Evolutionary conservation across 2,113 vertebrate species (phyloP), one percentile per base, ranked within the genome.

Genomic region (Phylloscopus whistleri): DNA sequence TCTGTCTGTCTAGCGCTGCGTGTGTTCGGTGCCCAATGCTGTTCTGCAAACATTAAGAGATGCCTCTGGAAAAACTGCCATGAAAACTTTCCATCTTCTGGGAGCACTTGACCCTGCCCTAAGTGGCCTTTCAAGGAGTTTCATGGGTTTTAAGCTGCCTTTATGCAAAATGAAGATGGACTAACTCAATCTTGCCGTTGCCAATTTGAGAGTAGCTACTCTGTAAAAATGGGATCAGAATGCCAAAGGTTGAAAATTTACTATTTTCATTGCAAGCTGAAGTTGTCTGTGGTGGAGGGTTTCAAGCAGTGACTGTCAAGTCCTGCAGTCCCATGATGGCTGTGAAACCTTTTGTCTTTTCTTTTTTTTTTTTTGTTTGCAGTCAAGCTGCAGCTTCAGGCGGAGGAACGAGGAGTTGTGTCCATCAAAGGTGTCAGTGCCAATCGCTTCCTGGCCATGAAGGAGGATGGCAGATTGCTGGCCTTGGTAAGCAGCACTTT

Each of bases 341-440:
- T 80, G 46, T 70, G 62, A 95, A 79, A 64, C 46, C 19, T 84
- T 60, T 17, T 52, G 3, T 94, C 63, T 24, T 33, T 43, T 14
- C 35, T 30, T 23, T 15, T 13, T 41, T 12, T 37, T n/a, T 23
- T 13, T 13, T 93, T 83, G 37, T 92, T 90, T 11, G 1, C 92
- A 99, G 99, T 99, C 94, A 99, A 99, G 93, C 98, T 99, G 74
- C 99, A 99, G 37, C 98, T 99, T 37, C 99, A 99, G 97, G 99
- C 99, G 2, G 99, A 99, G 78, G 98, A 99, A 10, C 98, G 99
- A 92, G 99, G 99, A 48, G 99, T 99, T 55, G 98, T 99, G 82
- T 98, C 99, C 53, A 99, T 99, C 97, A 99, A 99, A 96, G 99
- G 99, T 5, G 92, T 99, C 18, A 98, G 97, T 39, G 98, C 99